Evolutionary conservation across 2,797 vertebrate species (phyloP), one percentile per base, ranked within the genome.

Genomic region (Apogon talboti): DNA sequence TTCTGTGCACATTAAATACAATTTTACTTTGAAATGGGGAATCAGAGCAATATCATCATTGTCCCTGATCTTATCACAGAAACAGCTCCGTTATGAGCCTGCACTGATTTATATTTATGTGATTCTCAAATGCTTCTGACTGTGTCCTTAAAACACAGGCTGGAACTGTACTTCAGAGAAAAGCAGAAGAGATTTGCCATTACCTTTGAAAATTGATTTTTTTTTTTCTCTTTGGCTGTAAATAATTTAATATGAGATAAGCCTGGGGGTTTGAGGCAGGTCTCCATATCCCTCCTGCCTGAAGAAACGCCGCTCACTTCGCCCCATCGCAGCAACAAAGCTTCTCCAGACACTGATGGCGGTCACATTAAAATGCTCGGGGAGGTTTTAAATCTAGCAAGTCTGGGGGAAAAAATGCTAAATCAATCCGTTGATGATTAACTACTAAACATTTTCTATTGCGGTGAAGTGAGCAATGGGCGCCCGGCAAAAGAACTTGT

Each of bases 391-490:
- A 74, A 77, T 44, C 21, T 0, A 8, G 37, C 11, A 47, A 57
- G 54, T 62, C 50, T 48, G 7, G 6, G 51, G 35, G 18, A 42
- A 46, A 70, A 52, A 53, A 30, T 19, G 28, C 33, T 2, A 73
- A 85, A 79, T 80, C 71, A 79, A 81, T 86, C 59, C 66, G 78
- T 56, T 58, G 70, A 83, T 79, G 66, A 82, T 85, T 81, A 77
- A 83, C 68, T 68, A 54, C 52, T 28, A 49, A 62, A 64, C 58
- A 54, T 74, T 74, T 82, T 61, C 68, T 71, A 66, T 68, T 72
- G 71, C 64, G 67, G 15, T 48, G 56, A 80, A 78, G 48, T 54
- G 52, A 77, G 30, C 44, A 72, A 78, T 79, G 57, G 54, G 42
- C 44, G 42, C 33, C 24, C 6, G 0, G 58, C 15, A 38, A 66